phyloP scores from a whole-genome alignment of 2,113 vertebrate genomes.

The Grus americana region DNA sequence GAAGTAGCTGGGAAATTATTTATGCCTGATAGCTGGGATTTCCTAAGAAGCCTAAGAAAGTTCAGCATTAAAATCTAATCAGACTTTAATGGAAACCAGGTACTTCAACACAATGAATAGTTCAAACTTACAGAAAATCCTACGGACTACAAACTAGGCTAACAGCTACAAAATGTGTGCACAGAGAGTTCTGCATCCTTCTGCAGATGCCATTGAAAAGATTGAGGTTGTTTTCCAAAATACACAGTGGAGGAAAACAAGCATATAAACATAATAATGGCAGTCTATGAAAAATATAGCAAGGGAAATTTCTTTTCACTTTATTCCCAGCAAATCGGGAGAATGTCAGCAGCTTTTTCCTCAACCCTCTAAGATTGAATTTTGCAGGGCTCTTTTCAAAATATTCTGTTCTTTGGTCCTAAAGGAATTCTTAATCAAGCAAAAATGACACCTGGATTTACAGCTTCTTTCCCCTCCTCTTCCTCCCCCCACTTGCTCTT shows the following conservation, averaged over 20 bases:
- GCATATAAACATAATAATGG: constrained; percentile 59
- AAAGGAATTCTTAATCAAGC: constrained; percentile 50
- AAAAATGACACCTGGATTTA: constrained; percentile 27
- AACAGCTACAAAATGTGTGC: constrained; percentile 13
- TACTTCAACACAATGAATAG: constrained; percentile 50
- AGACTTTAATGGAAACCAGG: constrained; percentile 53
- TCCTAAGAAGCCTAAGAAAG: constrained; percentile 24
- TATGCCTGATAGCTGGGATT: constrained; percentile 45
- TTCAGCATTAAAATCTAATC: constrained; percentile 57
- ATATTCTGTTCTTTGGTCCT: not conserved
- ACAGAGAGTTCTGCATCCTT: constrained; percentile 4
- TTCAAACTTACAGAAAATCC: constrained; percentile 43
- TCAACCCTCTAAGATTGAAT: constrained; percentile 9
- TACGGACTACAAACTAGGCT: not conserved
- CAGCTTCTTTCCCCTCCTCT: not conserved
- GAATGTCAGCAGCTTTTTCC: not conserved
- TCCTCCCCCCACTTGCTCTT: not conserved
- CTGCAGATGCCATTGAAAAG: constrained; percentile 43
- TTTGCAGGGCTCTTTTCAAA: constrained; percentile 1
- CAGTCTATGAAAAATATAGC: constrained; percentile 42
- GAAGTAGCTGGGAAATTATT: constrained; percentile 55
- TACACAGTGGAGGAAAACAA: constrained; percentile 50
- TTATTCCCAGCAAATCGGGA: constrained; percentile 18
- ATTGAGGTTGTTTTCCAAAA: constrained; percentile 61
- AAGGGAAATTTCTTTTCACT: constrained; percentile 35